phyloP scores from a whole-genome alignment of 2,797 vertebrate species.

The Enteromius thamalakanensis region DNA sequence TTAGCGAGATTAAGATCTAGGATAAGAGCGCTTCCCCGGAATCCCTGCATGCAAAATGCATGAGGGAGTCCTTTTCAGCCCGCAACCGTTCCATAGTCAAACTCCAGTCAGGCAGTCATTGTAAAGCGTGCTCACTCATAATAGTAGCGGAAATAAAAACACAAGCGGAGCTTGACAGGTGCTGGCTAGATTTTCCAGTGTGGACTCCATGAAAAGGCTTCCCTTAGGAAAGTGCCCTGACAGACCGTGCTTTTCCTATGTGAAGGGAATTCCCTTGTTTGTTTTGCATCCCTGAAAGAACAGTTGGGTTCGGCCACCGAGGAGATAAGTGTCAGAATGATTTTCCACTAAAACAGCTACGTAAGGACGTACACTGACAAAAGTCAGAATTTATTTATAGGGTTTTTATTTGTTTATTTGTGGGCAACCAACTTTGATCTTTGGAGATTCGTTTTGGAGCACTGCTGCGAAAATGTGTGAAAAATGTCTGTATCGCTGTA shows the following conservation, averaged over 20 bases:
- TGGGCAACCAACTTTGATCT: not conserved
- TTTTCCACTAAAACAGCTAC: not conserved
- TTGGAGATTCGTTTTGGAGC: not conserved
- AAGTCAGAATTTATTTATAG: slow-evolving; percentile 8
- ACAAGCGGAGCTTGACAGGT: slow-evolving; percentile 54
- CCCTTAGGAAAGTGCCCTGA: slow-evolving; percentile 58
- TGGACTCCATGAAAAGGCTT: slow-evolving; percentile 53
- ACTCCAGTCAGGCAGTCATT: slow-evolving; percentile 17
- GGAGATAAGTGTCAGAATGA: not conserved
- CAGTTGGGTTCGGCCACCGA: slow-evolving; percentile 21
- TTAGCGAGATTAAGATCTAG: slow-evolving; percentile 51
- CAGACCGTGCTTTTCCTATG: slow-evolving; percentile 23
- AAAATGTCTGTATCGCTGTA: not conserved
- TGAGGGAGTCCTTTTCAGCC: slow-evolving; percentile 54
- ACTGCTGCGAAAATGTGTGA: not conserved
- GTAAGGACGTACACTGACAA: not conserved
- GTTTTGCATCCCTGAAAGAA: slow-evolving; percentile 59
- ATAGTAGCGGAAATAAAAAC: slow-evolving; percentile 39
- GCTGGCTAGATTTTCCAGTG: slow-evolving; percentile 64
- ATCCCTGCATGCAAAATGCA: slow-evolving; percentile 77
- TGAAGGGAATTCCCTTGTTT: slow-evolving; percentile 57
- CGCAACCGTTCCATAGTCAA: slow-evolving; percentile 24
- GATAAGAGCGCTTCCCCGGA: slow-evolving; percentile 71
- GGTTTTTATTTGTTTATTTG: not conserved
- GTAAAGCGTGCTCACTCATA: not conserved